Evolutionary conservation across 1,140 invertebrate species (phyloP).

Genomic region (Nephila pilipes): DNA sequence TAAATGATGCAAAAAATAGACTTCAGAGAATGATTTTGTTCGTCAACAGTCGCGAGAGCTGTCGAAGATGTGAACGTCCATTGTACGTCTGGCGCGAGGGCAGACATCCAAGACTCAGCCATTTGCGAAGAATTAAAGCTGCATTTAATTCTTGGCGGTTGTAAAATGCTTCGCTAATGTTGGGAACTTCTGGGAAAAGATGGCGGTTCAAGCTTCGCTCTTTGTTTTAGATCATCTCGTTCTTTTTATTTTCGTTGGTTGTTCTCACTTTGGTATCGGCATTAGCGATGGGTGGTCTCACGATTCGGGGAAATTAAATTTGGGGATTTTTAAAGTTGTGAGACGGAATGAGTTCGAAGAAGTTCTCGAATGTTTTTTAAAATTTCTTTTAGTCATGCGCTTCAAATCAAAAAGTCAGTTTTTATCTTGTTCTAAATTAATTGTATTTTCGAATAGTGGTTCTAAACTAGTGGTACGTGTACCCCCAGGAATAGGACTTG

Average conservation of each 20-base stretch:
- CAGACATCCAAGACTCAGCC: not conserved
- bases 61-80: slow-evolving; percentile 1
- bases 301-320: no score
- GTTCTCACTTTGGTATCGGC: not conserved
- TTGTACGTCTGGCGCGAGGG: not conserved
- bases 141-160: slow-evolving; percentile 34
- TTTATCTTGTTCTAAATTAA: no score
- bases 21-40: slow-evolving; percentile 4
- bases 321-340: not conserved
- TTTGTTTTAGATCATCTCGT: not conserved
- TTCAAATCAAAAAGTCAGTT: no score
- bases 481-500: no score
- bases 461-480: no score
- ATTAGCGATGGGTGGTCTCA: not conserved
- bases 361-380: no score
- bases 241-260: not conserved
- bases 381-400: no score
- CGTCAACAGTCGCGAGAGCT: not conserved
- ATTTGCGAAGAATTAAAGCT: slow-evolving; percentile 3
- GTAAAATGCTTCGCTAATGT: slow-evolving; percentile 11
- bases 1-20: slow-evolving; percentile 15
- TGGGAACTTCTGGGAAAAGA: not conserved
- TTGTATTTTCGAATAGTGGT: no score
- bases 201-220: not conserved
- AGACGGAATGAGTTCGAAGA: no score